Evolutionary conservation across 2,113 vertebrate species (phyloP), one percentile per base, ranked within the genome.

Genomic region (Lota lota): DNA sequence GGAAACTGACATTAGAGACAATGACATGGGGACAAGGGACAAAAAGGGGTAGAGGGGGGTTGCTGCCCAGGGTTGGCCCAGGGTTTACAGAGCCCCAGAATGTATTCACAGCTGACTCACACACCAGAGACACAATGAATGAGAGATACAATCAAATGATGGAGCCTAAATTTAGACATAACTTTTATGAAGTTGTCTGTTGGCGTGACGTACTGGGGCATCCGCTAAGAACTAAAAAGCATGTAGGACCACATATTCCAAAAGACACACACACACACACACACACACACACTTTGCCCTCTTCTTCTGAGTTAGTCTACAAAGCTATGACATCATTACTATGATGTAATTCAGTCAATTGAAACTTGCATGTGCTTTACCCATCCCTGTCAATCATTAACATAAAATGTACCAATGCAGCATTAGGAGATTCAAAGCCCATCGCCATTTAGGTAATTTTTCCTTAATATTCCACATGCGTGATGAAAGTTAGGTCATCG

Each of bases 161-260:
- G 75, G 68, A 76, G 63, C 16, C 81, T 77, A 78, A 76, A 74
- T 85, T 81, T 77, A 77, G 79, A 80, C 80, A 78, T 79, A 79
- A 71, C 70, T 76, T 79, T 80, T 73, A 79, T 80, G 81, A 85
- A 83, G 79, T 85, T 85, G 79, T 77, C 83, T 83, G 72, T 75
- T 80, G 78, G 78, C 73, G 1, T 69, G 73, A 59, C 1, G 75
- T 61, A 80, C 77, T 84, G 76, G 63, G 67, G 78, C 74, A 78
- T 74, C 57, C 75, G 69, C 75, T 71, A 78, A 76, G 73, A 76
- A 73, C 84, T 76, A 64, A n/a, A n/a, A n/a, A n/a, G n/a, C 76
- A 84, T 84, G 83, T 84, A 79, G 79, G 81, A 77, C 57, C 69
- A 22, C 36, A 62, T 24, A 64, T 56, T 63, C 40, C 61, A 67